Conservation (phyloP, 2,888 invertebrate genomes). For the Pycnomerus fuliginosus region DNA sequence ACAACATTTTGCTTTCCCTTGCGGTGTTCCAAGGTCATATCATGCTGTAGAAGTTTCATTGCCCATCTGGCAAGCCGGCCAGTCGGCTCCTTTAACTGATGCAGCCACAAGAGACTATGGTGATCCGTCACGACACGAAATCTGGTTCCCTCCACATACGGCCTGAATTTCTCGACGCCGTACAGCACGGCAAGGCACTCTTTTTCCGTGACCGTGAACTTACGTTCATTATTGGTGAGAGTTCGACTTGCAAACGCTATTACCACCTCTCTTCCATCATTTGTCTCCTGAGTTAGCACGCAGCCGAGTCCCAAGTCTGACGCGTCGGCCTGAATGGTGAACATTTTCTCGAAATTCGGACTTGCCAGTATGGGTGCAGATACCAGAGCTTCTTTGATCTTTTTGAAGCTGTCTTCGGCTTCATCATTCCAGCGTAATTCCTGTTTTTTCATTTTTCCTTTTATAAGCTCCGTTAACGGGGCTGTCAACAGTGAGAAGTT, state of each 20-base stretch:
- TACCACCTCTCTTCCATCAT: neutral
- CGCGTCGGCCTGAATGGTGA: neutral
- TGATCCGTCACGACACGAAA: neutral
- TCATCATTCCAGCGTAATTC: no score
- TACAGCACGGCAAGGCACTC: no score
- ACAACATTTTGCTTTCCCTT: slow-evolving; percentile 1
- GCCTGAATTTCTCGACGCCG: neutral
- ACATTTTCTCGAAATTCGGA: neutral
- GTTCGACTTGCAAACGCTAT: neutral
- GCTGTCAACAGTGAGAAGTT: neutral
- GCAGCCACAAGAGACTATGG: neutral
- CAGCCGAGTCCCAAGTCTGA: neutral
- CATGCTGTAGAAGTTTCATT: neutral
- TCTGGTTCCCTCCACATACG: neutral
- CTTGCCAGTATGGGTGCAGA: no score
- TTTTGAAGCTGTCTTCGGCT: no score
- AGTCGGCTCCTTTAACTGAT: neutral
- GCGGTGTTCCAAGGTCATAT: neutral
- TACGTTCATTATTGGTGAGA: neutral
- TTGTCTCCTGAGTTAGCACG: neutral
- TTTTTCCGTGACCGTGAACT: neutral
- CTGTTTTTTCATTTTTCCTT: no score
- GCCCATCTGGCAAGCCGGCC: neutral
- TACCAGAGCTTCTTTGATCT: no score
- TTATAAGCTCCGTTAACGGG: neutral